Base-by-base conservation (phyloP, 2,888 invertebrate genomes). In the Pedicia rivosa region DNA sequence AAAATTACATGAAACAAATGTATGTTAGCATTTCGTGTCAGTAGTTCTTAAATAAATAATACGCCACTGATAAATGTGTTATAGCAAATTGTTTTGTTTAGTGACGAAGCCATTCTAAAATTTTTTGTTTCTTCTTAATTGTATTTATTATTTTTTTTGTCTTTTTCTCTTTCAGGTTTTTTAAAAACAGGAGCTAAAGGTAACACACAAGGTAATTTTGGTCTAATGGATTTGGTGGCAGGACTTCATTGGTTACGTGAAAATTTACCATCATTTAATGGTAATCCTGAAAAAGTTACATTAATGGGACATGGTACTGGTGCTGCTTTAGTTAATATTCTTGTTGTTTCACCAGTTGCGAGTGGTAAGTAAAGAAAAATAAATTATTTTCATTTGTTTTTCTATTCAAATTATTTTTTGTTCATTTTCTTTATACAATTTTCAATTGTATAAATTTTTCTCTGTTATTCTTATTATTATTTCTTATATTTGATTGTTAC, bases 241-340 rank as follows among this genome's bases (percentile, higher is more conserved):
- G 95, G 94, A 12, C 69, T 98, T 37, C 92, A 94, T 57, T 97
- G 97, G 95, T 71, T 98, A 39, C 74, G 86, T 51, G 90, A 91
- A 59, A 95, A 97, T 63, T 71, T 97, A 41, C 86, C 81, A 3
- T 82, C 86, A 2, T 97, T 98, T 57, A 92, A 92, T 15, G 97
- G 97, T 13, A 90, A 97, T 65, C 82, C 91, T 5, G 78, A 84
- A 56, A 73, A 82, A 46, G 82, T 98, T 42, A 94, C 94, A 1
- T 65, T 98, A 43, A 77, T 97, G 70, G 95, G 97, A 3, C 94
- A 97, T 58, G 90, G 92, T 19, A 88, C 91, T 19, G 98, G 98
- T 5, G 97, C 95, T 8, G 90, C 94, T 2, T 71, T 95, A 35
- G 92, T 94, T 47, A 95, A 97, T 66, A 82, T 95, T 53, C 77